Evolutionary conservation across 1,140 invertebrate species (phyloP).

Genomic region (Sminthurides bifidus): DNA sequence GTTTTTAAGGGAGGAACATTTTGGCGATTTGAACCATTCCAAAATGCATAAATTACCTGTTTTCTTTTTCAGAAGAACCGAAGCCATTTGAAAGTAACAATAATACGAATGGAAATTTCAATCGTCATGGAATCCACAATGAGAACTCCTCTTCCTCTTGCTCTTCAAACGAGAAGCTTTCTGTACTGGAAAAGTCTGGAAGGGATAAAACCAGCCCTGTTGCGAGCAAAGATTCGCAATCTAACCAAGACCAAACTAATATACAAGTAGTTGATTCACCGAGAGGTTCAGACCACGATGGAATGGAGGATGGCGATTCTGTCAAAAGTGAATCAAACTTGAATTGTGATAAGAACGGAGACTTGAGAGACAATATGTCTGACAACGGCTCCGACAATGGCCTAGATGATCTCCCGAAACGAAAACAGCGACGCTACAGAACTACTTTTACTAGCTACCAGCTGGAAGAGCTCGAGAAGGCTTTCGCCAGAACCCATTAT

Average conservation of each 20-base stretch:
- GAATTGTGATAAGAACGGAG: conserved; percentile 9
- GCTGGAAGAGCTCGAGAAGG: conserved; percentile 81
- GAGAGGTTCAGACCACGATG: conserved; percentile 8
- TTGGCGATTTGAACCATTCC: too few species aligned
- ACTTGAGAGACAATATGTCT: conserved; percentile 27
- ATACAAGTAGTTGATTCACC: conserved; percentile 21
- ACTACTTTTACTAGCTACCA: conserved; percentile 93
- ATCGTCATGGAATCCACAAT: background rate
- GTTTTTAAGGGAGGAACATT: too few species aligned
- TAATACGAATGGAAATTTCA: background rate
- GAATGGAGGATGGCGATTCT: conserved; percentile 19
- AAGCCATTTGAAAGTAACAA: too few species aligned
- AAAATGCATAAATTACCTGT: too few species aligned
- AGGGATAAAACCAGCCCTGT: too few species aligned
- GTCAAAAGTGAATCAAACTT: conserved; percentile 9
- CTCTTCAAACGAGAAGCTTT: conserved; percentile 4
- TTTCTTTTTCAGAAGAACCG: too few species aligned
- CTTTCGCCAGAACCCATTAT: conserved; percentile 75
- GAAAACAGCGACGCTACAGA: conserved; percentile 80
- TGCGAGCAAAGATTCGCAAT: too few species aligned
- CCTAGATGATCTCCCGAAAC: conserved; percentile 70
- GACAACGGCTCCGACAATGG: conserved; percentile 57
- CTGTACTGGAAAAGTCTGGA: too few species aligned
- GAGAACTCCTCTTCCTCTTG: conserved; percentile 7
- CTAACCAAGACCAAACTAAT: too few species aligned